These are phyloP conservation scores for Caenorhabditis sp. DNA, from an alignment of 2,888 invertebrate genomes.

Conservation along the genomic window DNA sequence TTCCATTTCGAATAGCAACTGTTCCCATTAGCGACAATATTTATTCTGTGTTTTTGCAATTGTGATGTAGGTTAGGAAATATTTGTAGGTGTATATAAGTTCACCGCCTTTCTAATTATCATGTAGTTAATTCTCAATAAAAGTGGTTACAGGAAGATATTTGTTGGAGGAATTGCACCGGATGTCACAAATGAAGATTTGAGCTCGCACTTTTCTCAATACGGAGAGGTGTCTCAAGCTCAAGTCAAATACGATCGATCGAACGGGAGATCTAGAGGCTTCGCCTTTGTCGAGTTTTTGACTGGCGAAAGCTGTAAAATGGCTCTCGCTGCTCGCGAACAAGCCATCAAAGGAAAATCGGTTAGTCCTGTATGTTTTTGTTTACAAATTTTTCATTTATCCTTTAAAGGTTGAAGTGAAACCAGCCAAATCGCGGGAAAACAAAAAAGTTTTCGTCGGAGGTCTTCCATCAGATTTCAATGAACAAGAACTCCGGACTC, in stretches of 20 bases:
- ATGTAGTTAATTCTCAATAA: not conserved
- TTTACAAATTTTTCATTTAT: not conserved
- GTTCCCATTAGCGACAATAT: not conserved
- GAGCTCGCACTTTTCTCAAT: slow-evolving; percentile 64
- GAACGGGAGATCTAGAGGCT: slow-evolving; percentile 70
- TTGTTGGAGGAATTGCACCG: slow-evolving; percentile 71
- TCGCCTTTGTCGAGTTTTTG: slow-evolving; percentile 71
- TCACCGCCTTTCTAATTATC: not conserved
- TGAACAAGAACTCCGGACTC: slow-evolving; percentile 67
- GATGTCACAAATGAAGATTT: slow-evolving; percentile 70
- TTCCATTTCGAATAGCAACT: not conserved
- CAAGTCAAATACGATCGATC: slow-evolving; percentile 71
- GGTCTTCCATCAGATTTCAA: slow-evolving; percentile 70
- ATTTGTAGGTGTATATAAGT: not conserved
- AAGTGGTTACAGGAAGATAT: slow-evolving; percentile 67
- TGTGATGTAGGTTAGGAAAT: not conserved
- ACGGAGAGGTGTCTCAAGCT: slow-evolving; percentile 66
- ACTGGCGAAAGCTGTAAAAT: slow-evolving; percentile 66
- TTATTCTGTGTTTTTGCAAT: not conserved
- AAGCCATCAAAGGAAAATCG: slow-evolving; percentile 66
- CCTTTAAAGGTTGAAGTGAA: slow-evolving; percentile 66
- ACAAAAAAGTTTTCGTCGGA: slow-evolving; percentile 71
- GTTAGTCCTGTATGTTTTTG: slow-evolving; percentile 25
- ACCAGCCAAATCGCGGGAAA: slow-evolving; percentile 71
- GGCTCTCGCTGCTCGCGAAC: slow-evolving; percentile 65